Conservation (phyloP, 92 coral and sea anemone genomes). For the Hydrozoanthus gracilis region DNA sequence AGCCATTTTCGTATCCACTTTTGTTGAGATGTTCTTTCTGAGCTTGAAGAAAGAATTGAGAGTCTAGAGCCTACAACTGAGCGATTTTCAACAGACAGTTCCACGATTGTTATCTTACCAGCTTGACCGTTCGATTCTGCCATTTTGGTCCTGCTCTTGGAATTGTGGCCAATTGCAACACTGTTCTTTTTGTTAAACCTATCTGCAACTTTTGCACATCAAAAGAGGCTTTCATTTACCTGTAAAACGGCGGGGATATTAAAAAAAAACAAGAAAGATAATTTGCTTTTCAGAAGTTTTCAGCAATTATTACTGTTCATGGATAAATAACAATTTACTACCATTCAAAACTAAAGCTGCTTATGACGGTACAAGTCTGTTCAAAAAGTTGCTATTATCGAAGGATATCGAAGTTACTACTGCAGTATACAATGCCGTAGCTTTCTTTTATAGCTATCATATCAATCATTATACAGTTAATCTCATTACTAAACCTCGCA, state of each 20-base stretch:
- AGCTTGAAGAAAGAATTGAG: conserved; percentile 23
- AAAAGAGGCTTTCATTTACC: neutral
- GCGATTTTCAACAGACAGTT: neutral
- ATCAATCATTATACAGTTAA: no score
- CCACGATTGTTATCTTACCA: neutral
- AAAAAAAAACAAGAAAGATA: neutral
- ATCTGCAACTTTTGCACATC: neutral
- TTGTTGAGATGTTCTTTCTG: conserved; percentile 22
- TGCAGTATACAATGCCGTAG: no score
- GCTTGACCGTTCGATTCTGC: neutral
- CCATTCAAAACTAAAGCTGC: neutral
- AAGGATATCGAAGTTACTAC: no score
- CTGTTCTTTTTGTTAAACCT: neutral
- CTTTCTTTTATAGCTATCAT: no score
- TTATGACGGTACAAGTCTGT: neutral
- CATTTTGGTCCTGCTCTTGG: neutral
- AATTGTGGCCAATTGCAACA: conserved; percentile 1
- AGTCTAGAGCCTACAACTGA: conserved; percentile 9
- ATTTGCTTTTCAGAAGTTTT: neutral
- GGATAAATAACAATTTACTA: neutral
- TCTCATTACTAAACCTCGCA: no score
- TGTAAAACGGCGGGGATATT: neutral
- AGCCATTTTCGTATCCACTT: conserved; percentile 12
- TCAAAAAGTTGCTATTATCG: no score
- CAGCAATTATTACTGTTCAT: neutral